Evolutionary conservation across 2,797 vertebrate species (phyloP), one percentile per base, ranked within the genome.

Genomic region (Girardinus metallicus): DNA sequence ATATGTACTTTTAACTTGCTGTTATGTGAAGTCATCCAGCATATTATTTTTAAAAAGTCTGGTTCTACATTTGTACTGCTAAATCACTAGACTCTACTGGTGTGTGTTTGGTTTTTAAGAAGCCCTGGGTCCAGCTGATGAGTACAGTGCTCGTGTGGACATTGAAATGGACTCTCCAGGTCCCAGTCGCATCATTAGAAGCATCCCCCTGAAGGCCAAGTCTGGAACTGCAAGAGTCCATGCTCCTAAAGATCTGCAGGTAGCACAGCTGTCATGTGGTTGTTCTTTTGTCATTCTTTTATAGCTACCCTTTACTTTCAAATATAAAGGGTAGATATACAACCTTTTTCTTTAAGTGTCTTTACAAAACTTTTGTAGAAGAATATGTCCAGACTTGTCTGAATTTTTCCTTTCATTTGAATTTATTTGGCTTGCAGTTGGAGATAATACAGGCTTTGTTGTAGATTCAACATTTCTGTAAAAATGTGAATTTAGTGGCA

Each of bases 81-180:
- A 36, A 12, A 47, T 31, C 74, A 29, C 29, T 57, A 34, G 10
- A 60, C 34, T 5, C 0, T 9, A 2, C 75, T 0, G 36, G 2
- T 74, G 1, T 72, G 49, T 0, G 82, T 80, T 21, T 83, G 31
- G 39, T 53, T 74, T 46, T 70, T 90, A 44, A 98, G 97, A 94
- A 81, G 92, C 94, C 62, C 94, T 99, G 8, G 96, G 96, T 44
- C 93, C 94, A 39, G 94, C 97, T 0, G 97, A 99, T 86, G 97
- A 98, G 66, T 98, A 97, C 90, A 84, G 90, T 64, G 99, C 97
- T 79, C 97, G 96, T 80, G 95, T 99, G 77, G 97, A 99, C 81
- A 89, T 99, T 47, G 98, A 99, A 94, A 92, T 99, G 84, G 98
- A 99, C 91, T 97, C 96, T 85, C 97, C 98, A 36, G 97, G 97